A percentile compares a stretch with the other conserved stretches of the same genome.
Evolutionary conservation across 2,113 vertebrate species (phyloP).

Genomic region (Patagioenas fasciata): DNA sequence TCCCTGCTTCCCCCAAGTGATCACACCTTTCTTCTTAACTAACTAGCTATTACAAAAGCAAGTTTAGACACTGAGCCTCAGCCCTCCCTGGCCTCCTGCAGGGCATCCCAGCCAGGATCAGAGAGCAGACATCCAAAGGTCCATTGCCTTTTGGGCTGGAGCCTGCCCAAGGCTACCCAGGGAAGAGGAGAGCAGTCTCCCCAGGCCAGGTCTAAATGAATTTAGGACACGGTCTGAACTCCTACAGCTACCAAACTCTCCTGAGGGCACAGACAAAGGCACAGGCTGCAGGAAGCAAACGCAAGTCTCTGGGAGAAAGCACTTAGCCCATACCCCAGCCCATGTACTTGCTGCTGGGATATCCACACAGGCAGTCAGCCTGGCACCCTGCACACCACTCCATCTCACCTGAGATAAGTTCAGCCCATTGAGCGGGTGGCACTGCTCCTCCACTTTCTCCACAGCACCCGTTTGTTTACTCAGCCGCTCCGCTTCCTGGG

Average conservation of each 20-base stretch:
- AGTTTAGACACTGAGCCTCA: not conserved
- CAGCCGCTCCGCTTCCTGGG: conserved; percentile 88
- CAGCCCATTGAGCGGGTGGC: conserved; percentile 87
- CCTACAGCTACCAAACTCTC: not conserved
- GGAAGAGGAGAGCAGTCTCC: not conserved
- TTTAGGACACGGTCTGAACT: not conserved
- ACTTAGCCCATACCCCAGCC: rapidly evolving
- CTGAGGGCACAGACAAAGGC: not conserved
- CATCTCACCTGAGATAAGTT: conserved; percentile 88
- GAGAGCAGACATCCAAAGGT: not conserved
- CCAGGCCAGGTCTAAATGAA: not conserved
- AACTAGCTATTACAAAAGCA: not conserved
- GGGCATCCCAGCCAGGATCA: not conserved
- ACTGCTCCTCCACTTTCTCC: conserved; percentile 92
- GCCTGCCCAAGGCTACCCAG: not conserved
- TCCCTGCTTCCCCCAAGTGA: not conserved
- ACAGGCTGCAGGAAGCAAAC: rapidly evolving
- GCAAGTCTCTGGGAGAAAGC: rapidly evolving
- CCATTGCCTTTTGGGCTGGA: not conserved
- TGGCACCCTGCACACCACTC: not conserved
- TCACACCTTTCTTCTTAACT: not conserved
- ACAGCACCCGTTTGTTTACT: conserved; percentile 86
- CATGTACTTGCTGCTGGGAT: not conserved
- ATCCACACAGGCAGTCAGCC: not conserved
- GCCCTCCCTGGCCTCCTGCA: not conserved